Base-by-base conservation (phyloP, 2,888 invertebrate species). In the Hetaerina titia region DNA sequence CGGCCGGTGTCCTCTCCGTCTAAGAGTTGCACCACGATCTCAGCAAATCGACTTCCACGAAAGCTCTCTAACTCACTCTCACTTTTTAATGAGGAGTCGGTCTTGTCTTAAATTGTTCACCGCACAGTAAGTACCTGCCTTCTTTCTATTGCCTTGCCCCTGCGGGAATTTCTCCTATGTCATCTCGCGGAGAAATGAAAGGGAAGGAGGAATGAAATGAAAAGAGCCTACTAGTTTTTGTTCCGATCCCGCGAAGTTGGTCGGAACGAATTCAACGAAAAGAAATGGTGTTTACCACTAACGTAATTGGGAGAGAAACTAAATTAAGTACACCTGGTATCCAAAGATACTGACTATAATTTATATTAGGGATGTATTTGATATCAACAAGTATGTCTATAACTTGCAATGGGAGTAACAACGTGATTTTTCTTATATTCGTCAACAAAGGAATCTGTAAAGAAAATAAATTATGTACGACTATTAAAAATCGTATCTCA, bases 11-110 rank as follows among this genome's bases (percentile, higher is more conserved):
- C 9, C 69, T 69, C n/a, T n/a, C 11, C 69, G 4, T n/a, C 69
- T n/a, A 2, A 8, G n/a, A n/a, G 69, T 69, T 19, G 31, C 90
- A 64, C 45, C 63, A 90, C 90, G 25, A 45, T 64, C 60, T 64
- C 64, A 8, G 0, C 8, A 8, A 90, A 45, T 90, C 60, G 64
- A 9, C 60, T 22, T 60, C 81, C 25, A 8, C 22, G 45, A 22
- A 13, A 17, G 89, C 64, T 90, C 22, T 90, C 31, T 45, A 69
- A 92, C 45, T 56, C 69, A 92, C 92, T 74, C 92, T 92, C 92
- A 56, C 92, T 92, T 92, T 92, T 56, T 64, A 92, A 69, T 56
- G 69, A 69, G 56, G 11, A 31, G 81, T 31, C 0, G 81, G 81
- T 74, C 74, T 69, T 57, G n/a, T 22, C 57, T 57, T 17, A 69